These are phyloP conservation scores for Drosophila lutescens DNA, from an alignment of 2,888 invertebrate species.

Conservation along the genomic window DNA sequence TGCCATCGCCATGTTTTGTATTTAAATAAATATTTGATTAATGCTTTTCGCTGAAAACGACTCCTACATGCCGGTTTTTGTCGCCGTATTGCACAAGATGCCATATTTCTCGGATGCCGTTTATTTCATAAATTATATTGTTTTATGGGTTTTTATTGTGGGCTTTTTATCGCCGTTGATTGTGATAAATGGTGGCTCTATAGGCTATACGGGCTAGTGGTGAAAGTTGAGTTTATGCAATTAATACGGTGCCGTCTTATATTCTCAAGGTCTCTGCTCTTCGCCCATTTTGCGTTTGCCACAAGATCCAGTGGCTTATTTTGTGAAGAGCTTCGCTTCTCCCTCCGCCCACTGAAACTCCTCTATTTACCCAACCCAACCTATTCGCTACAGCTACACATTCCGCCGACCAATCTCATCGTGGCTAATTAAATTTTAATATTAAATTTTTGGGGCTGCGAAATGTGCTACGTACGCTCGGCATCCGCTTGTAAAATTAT, in stretches of 20 bases:
- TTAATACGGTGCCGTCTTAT: slow-evolving; percentile 7
- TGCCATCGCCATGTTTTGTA: slow-evolving; percentile 44
- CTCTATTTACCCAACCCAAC: not conserved
- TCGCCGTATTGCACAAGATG: slow-evolving; percentile 44
- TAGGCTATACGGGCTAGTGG: slow-evolving; percentile 7
- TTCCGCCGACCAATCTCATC: slow-evolving; percentile 25
- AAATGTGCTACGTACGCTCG: slow-evolving; percentile 38
- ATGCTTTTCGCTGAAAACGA: slow-evolving; percentile 47
- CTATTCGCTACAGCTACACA: slow-evolving; percentile 1
- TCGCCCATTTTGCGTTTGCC: not conserved
- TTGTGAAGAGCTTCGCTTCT: not conserved
- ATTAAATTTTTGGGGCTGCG: slow-evolving; percentile 65
- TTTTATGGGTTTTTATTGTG: slow-evolving; percentile 68
- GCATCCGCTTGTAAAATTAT: slow-evolving; percentile 25
- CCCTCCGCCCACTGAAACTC: not conserved
- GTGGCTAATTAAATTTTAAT: slow-evolving; percentile 75
- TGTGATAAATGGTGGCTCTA: slow-evolving; percentile 62
- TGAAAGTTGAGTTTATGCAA: slow-evolving; percentile 19
- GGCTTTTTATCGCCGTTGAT: slow-evolving; percentile 53
- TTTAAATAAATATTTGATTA: slow-evolving; percentile 79
- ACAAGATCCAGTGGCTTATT: not conserved
- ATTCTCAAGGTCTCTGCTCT: slow-evolving; percentile 5
- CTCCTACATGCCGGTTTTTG: slow-evolving; percentile 27
- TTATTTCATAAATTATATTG: slow-evolving; percentile 58
- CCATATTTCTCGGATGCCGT: slow-evolving; percentile 45